Conservation (phyloP, 2,113 vertebrate species). For the Actinemys pallida region DNA sequence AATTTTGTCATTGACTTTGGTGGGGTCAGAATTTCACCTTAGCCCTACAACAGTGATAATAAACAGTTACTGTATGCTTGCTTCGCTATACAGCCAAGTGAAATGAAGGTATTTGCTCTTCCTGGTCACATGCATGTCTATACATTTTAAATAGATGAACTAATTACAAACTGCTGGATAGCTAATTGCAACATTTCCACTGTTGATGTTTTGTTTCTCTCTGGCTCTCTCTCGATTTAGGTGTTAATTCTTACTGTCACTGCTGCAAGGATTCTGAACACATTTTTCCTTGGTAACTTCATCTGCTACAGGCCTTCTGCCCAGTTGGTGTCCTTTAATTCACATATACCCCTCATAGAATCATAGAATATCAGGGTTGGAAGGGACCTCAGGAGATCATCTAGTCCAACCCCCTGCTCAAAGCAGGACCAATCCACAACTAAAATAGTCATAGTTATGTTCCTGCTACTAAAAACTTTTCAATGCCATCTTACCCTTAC, state of each 20-base stretch:
- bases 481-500: neutral
- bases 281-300: neutral
- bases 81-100: neutral
- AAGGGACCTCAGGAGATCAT: no score
- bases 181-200: neutral
- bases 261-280: neutral
- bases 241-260: neutral
- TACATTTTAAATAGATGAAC: neutral
- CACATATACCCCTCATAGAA: neutral
- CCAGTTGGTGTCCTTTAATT: neutral
- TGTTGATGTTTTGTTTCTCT: neutral
- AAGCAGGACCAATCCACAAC: no score
- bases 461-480: neutral
- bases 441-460: neutral
- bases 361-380: no score
- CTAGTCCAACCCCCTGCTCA: no score
- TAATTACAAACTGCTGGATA: neutral
- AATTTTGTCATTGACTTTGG: neutral
- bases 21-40: neutral
- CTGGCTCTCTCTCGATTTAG: neutral
- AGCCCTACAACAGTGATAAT: rapidly evolving
- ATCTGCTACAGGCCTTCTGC: neutral
- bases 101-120: neutral
- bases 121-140: neutral
- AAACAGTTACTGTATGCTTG: neutral